Evolutionary conservation across 2,113 vertebrate species (phyloP).

Genomic region (Myiozetetes cayanensis): DNA sequence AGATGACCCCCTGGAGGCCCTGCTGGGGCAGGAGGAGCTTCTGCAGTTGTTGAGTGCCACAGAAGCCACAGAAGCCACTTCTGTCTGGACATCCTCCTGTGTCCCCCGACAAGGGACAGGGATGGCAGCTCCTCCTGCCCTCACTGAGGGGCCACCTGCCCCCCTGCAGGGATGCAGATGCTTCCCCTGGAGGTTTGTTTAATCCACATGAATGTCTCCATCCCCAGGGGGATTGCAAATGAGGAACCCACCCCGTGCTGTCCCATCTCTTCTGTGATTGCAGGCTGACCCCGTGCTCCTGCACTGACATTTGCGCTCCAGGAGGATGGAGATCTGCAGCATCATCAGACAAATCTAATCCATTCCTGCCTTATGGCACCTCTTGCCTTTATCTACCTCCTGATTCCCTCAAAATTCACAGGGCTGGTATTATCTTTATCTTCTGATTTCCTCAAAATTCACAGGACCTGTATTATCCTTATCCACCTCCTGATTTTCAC

Average conservation of each 20-base stretch:
- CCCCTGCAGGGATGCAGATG: not conserved
- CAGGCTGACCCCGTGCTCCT: not conserved
- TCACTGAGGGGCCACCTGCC: not conserved
- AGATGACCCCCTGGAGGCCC: not conserved
- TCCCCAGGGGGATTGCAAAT: not conserved
- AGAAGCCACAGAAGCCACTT: not conserved
- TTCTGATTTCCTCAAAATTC: too few relatives aligned
- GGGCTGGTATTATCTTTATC: too few relatives aligned
- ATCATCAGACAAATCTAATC: too few relatives aligned
- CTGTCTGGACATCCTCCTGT: not conserved
- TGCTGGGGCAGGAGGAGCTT: not conserved
- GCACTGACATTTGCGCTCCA: too few relatives aligned
- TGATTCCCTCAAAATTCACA: not conserved
- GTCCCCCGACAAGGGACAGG: not conserved
- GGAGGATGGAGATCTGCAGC: not conserved
- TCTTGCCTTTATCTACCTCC: not conserved
- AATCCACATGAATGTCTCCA: not conserved
- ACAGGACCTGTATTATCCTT: not conserved
- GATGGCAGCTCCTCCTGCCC: not conserved
- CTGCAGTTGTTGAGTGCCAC: not conserved
- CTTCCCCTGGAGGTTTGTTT: not conserved
- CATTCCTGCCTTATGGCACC: not conserved
- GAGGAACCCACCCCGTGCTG: not conserved
- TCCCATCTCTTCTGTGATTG: not conserved
- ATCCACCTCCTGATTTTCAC: not conserved